Percentiles rank a stretch among this genome's conserved stretches.
phyloP scores from a whole-genome alignment of 1,140 invertebrate species.

The Reticulitermes speratus region DNA sequence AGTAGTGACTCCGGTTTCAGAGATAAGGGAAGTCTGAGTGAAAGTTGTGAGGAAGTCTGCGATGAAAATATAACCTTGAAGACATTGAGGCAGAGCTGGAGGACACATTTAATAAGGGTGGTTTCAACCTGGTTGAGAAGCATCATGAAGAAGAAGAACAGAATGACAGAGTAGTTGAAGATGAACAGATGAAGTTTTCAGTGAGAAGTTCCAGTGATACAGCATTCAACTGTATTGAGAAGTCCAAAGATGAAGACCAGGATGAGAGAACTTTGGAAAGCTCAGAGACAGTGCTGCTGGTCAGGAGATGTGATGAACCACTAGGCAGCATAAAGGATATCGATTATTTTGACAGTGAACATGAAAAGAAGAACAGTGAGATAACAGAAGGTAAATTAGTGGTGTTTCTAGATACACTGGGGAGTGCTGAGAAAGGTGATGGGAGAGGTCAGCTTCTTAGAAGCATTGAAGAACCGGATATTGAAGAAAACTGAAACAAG shows the following conservation, averaged over 20 bases:
- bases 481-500: no score
- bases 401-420: no score
- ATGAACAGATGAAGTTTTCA: neutral
- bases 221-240: neutral
- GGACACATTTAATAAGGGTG: constrained; percentile 35
- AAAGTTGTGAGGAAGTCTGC: constrained; percentile 47
- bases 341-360: neutral
- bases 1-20: constrained; percentile 56
- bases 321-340: neutral
- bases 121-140: constrained; percentile 28
- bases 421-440: neutral
- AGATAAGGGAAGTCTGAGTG: constrained; percentile 49
- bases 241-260: neutral
- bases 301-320: neutral
- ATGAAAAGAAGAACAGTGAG: neutral
- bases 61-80: constrained; percentile 51
- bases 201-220: neutral
- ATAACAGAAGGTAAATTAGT: neutral
- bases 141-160: neutral
- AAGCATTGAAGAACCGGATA: no score
- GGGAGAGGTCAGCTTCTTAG: no score
- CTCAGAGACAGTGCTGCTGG: neutral
- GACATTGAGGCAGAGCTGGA: constrained; percentile 44
- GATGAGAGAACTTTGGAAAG: neutral
- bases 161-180: neutral